Evolutionary conservation across 2,797 vertebrate genomes (phyloP).

Genomic region (Takifugu rubripes): DNA sequence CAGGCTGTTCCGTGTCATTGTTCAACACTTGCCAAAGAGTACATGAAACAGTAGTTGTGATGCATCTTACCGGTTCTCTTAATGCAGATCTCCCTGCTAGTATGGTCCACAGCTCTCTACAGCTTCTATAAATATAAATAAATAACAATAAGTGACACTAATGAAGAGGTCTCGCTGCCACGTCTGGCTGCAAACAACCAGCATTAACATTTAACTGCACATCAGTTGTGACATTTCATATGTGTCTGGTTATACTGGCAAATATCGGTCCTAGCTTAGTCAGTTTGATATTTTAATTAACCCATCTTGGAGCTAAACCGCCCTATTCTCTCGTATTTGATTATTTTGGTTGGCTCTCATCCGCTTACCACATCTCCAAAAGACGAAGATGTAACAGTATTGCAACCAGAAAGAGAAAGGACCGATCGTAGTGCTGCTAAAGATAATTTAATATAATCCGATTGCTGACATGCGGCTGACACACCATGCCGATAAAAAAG

Average conservation of each 20-base stretch:
- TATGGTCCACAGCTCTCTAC: slow-evolving; percentile 94
- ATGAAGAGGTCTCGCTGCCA: too few relatives aligned
- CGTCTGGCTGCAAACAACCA: neutral
- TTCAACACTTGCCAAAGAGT: neutral
- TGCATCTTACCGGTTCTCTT: slow-evolving; percentile 86
- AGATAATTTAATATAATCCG: too few relatives aligned
- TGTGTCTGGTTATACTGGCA: too few relatives aligned
- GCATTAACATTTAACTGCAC: neutral
- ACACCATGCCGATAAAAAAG: neutral
- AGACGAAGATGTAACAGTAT: too few relatives aligned
- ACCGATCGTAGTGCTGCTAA: neutral
- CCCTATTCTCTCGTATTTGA: too few relatives aligned
- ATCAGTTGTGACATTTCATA: too few relatives aligned
- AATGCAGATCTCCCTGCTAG: slow-evolving; percentile 90
- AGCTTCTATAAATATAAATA: slow-evolving; percentile 78
- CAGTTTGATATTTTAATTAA: too few relatives aligned
- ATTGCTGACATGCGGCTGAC: neutral
- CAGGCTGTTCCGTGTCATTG: neutral
- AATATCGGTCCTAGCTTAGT: too few relatives aligned
- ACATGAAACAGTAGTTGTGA: neutral
- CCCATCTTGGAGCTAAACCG: too few relatives aligned
- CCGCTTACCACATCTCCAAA: too few relatives aligned
- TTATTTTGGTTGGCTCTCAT: too few relatives aligned
- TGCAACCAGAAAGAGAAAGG: too few relatives aligned
- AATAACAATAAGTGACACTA: neutral